A percentile compares a stretch with the other conserved stretches of the same genome.
Evolutionary conservation across 2,888 invertebrate species (phyloP).

Genomic region (Crioceris asparagi): DNA sequence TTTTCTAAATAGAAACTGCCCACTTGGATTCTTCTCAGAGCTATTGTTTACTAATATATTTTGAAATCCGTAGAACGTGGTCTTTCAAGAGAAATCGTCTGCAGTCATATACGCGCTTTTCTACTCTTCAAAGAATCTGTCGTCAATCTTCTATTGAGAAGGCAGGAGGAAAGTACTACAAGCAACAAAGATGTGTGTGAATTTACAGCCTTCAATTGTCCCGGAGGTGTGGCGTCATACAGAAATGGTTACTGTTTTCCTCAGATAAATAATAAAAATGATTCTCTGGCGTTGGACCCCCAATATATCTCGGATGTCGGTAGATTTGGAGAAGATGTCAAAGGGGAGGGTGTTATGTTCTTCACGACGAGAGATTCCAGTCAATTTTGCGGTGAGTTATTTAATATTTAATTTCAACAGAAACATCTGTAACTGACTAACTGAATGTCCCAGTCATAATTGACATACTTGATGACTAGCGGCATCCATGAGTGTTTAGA

Average conservation of each 20-base stretch:
- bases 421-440: no score
- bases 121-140: constrained; percentile 44
- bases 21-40: no score
- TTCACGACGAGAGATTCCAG: constrained; percentile 40
- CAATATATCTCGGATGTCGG: constrained; percentile 29
- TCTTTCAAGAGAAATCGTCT: constrained; percentile 39
- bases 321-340: constrained; percentile 33
- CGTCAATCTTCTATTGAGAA: constrained; percentile 27
- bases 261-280: constrained; percentile 28
- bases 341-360: constrained; percentile 44
- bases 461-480: no score
- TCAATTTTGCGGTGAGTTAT: constrained; percentile 46
- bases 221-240: constrained; percentile 40
- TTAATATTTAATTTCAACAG: no score
- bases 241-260: constrained; percentile 46
- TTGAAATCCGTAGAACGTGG: constrained; percentile 24
- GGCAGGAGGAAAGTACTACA: no score
- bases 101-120: constrained; percentile 48
- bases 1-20: no score
- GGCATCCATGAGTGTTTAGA: no score
- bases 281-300: constrained; percentile 24
- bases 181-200: constrained; percentile 17
- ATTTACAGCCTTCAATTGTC: constrained; percentile 45
- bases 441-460: no score
- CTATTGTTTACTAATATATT: no score